These are phyloP conservation scores for Sorex fumeus DNA, from an alignment of 2,113 vertebrate species.

Conservation along the genomic window DNA sequence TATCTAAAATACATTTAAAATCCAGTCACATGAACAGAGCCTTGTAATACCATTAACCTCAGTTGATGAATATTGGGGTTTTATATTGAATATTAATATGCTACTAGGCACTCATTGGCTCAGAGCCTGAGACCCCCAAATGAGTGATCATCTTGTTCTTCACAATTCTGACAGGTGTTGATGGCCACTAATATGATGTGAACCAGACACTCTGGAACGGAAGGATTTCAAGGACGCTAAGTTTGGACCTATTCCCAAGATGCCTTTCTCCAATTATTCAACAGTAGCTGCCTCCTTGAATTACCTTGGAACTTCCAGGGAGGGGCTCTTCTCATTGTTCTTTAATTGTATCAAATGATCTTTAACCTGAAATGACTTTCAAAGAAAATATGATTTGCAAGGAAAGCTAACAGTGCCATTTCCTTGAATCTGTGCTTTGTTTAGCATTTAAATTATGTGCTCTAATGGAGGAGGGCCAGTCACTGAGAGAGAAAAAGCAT, in stretches of 20 bases:
- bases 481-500: too few species aligned
- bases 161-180: slow-evolving; percentile 37
- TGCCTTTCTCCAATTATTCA: background rate
- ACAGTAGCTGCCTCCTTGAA: background rate
- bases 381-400: background rate
- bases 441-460: slow-evolving; percentile 45
- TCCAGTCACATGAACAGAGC: background rate
- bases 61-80: background rate
- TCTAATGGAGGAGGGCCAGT: too few species aligned
- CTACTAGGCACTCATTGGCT: background rate
- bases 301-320: background rate
- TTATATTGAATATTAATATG: slow-evolving; percentile 7
- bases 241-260: background rate
- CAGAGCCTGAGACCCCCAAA: background rate
- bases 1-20: slow-evolving; percentile 1
- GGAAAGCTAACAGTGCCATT: background rate
- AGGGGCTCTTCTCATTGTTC: background rate
- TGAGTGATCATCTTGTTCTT: background rate
- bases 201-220: background rate
- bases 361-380: background rate
- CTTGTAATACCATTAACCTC: background rate
- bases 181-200: background rate
- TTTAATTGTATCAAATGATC: background rate
- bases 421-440: slow-evolving; percentile 14
- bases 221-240: background rate